phyloP scores from a whole-genome alignment of 2,113 vertebrate species.

The Epinephelus cyanopodus region DNA sequence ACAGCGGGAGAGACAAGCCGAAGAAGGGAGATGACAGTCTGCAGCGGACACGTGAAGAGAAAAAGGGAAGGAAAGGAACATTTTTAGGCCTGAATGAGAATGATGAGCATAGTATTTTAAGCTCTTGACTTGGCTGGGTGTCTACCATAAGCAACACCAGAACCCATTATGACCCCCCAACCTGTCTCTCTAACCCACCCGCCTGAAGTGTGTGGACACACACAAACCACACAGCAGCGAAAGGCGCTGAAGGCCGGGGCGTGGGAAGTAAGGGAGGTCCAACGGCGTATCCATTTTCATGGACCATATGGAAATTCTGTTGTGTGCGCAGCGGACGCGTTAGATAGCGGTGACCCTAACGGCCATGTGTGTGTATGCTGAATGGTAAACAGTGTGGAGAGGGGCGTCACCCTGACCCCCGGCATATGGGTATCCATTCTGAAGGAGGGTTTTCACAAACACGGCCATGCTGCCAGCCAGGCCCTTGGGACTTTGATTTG shows the following conservation, averaged over 20 bases:
- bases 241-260: conserved; percentile 71
- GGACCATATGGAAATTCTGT: conserved; percentile 99
- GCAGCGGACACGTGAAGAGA: conserved; percentile 4
- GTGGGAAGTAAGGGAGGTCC: conserved; percentile 93
- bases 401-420: conserved; percentile 93
- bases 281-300: conserved; percentile 92
- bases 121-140: conserved; percentile 82
- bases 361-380: conserved; percentile 92
- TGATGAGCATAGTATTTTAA: conserved; percentile 85
- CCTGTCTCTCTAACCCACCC: conserved; percentile 74
- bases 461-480: conserved; percentile 87
- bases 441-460: conserved; percentile 92
- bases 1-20: background rate
- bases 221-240: conserved; percentile 41
- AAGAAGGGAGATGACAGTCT: background rate
- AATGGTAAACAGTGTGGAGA: conserved; percentile 93
- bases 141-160: conserved; percentile 74
- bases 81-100: conserved; percentile 87
- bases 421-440: conserved; percentile 97
- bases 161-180: conserved; percentile 72
- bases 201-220: conserved; percentile 54
- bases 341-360: conserved; percentile 95
- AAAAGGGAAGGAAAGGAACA: conserved; percentile 44
- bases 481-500: conserved; percentile 98
- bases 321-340: conserved; percentile 93